phyloP scores from a whole-genome alignment of 2,113 vertebrate genomes.

The Suricata suricatta region DNA sequence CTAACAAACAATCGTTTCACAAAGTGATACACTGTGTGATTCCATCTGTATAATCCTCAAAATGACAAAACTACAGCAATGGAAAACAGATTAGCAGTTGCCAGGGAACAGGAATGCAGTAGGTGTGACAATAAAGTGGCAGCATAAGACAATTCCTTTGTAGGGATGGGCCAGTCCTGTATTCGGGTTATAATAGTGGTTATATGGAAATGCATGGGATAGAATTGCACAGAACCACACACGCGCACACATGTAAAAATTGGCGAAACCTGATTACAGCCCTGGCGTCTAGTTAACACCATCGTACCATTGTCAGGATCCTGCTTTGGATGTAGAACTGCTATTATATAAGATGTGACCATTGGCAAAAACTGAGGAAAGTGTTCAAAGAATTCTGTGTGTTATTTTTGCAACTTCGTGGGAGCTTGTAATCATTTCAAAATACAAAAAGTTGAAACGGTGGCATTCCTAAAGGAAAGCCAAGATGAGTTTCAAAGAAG shows the following conservation, averaged over 20 bases:
- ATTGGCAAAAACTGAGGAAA: background rate
- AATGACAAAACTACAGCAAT: background rate
- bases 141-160: background rate
- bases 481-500: background rate
- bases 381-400: background rate
- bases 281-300: background rate
- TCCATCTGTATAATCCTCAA: background rate
- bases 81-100: background rate
- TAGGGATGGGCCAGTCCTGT: background rate
- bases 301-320: background rate
- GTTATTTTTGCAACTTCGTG: background rate
- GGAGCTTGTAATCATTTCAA: background rate
- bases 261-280: background rate
- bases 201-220: background rate
- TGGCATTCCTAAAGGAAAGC: background rate
- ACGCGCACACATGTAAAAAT: background rate
- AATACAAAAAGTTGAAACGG: background rate
- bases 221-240: background rate
- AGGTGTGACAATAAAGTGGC: background rate
- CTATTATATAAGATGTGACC: background rate
- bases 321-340: background rate
- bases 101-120: background rate
- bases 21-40: background rate
- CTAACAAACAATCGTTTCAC: background rate
- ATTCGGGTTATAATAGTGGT: background rate